phyloP scores from a whole-genome alignment of 2,797 vertebrate genomes.

The Fringilla coelebs region DNA sequence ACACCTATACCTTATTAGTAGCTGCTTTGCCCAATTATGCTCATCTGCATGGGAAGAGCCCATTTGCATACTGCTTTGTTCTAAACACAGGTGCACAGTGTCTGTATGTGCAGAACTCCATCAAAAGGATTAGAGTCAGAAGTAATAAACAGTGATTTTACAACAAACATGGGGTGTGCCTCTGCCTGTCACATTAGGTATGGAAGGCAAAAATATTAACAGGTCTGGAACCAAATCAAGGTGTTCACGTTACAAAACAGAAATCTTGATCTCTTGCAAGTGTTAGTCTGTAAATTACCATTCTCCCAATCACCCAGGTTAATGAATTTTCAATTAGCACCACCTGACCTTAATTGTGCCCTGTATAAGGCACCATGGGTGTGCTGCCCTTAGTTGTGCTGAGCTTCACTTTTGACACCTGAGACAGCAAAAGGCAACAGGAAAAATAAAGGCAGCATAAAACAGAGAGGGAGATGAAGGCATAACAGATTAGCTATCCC shows the following conservation, averaged over 20 bases:
- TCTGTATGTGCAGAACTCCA: background rate
- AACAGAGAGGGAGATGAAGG: conserved; percentile 48
- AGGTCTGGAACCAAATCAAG: conserved; percentile 21
- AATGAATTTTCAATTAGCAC: conserved; percentile 72
- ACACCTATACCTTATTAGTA: background rate
- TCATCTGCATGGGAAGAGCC: background rate
- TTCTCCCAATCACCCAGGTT: conserved; percentile 73
- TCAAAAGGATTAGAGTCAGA: conserved; percentile 8
- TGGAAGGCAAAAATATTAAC: background rate
- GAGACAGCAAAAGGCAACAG: conserved; percentile 80
- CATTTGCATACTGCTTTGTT: background rate
- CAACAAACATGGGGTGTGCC: background rate
- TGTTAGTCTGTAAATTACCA: conserved; percentile 74
- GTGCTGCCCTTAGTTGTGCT: conserved; percentile 76
- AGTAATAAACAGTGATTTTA: background rate
- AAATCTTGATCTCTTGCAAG: conserved; percentile 56
- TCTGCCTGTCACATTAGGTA: background rate
- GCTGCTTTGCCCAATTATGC: background rate
- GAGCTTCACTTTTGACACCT: conserved; percentile 86
- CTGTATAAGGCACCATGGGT: conserved; percentile 83
- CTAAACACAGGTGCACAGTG: background rate
- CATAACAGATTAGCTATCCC: background rate
- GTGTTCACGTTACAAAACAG: conserved; percentile 2
- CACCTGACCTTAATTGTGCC: conserved; percentile 90
- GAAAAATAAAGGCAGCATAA: conserved; percentile 72